A percentile compares a stretch with the other conserved stretches of the same genome.
Conservation (phyloP, 2,888 invertebrate genomes). For the Apeira syringaria region DNA sequence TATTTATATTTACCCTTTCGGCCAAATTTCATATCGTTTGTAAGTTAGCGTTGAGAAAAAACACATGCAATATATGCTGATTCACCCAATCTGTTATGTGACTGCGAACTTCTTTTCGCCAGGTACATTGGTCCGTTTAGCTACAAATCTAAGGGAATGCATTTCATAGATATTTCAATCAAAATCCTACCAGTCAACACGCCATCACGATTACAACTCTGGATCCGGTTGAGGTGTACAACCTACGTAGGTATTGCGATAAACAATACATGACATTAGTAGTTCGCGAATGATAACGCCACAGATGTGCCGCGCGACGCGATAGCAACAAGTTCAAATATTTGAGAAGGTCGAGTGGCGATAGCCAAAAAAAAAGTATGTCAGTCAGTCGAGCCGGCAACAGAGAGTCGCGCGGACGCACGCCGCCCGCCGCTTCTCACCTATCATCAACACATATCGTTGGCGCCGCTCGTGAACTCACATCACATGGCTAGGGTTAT, state of each 20-base stretch:
- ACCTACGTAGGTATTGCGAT: slow-evolving; percentile 32
- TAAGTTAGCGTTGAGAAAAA: no score
- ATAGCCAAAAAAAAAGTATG: slow-evolving; percentile 52
- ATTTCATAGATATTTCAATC: no score
- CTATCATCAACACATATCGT: slow-evolving; percentile 40
- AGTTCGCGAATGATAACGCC: slow-evolving; percentile 40
- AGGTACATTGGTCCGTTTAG: no score
- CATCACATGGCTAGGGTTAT: slow-evolving; percentile 48
- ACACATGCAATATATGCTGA: no score
- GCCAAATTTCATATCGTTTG: no score
- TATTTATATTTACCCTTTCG: no score
- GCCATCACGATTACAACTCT: no score
- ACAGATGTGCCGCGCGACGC: slow-evolving; percentile 36
- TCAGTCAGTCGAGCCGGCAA: slow-evolving; percentile 54
- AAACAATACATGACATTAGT: slow-evolving; percentile 41
- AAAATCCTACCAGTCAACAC: no score
- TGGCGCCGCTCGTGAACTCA: slow-evolving; percentile 34
- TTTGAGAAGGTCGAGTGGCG: slow-evolving; percentile 60
- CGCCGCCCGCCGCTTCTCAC: slow-evolving; percentile 16
- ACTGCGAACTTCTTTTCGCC: no score
- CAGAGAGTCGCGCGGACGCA: slow-evolving; percentile 38
- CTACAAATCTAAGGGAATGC: no score
- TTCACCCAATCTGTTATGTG: no score
- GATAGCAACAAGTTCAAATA: slow-evolving; percentile 66
- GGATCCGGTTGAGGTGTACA: neutral